phyloP scores from a whole-genome alignment of 2,113 vertebrate genomes.

The Heloderma charlesbogerti region DNA sequence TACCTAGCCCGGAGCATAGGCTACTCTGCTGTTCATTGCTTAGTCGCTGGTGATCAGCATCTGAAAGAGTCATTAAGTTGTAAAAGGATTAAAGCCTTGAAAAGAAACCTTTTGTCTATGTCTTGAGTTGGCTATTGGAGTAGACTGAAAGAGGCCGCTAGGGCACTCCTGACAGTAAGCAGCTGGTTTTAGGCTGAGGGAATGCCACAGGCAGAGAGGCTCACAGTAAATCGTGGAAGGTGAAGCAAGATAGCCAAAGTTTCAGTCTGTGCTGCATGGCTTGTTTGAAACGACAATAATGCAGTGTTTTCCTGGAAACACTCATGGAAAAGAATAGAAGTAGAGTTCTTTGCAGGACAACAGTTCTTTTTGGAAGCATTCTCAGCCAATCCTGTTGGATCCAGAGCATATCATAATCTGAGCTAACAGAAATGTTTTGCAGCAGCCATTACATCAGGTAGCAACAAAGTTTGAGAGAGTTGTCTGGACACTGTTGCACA shows the following conservation, averaged over 20 bases:
- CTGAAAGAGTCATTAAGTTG: too few species aligned
- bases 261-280: background rate
- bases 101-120: too few species aligned
- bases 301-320: background rate
- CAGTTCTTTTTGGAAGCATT: background rate
- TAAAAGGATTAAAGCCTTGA: too few species aligned
- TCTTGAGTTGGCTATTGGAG: too few species aligned
- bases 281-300: conserved; percentile 5
- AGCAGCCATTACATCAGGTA: background rate
- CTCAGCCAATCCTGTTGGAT: background rate
- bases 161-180: too few species aligned
- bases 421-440: conserved; percentile 27
- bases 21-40: too few species aligned
- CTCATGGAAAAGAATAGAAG: background rate
- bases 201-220: background rate
- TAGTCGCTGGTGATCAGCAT: too few species aligned
- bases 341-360: background rate
- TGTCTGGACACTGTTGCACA: background rate
- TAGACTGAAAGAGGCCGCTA: too few species aligned
- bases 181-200: conserved; percentile 10
- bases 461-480: conserved; percentile 2
- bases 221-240: conserved; percentile 18
- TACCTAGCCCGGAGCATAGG: too few species aligned
- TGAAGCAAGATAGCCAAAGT: conserved; percentile 18
- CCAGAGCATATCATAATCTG: background rate